Evolutionary conservation across 2,113 vertebrate genomes (phyloP).

Genomic region (Tupaia chinensis): DNA sequence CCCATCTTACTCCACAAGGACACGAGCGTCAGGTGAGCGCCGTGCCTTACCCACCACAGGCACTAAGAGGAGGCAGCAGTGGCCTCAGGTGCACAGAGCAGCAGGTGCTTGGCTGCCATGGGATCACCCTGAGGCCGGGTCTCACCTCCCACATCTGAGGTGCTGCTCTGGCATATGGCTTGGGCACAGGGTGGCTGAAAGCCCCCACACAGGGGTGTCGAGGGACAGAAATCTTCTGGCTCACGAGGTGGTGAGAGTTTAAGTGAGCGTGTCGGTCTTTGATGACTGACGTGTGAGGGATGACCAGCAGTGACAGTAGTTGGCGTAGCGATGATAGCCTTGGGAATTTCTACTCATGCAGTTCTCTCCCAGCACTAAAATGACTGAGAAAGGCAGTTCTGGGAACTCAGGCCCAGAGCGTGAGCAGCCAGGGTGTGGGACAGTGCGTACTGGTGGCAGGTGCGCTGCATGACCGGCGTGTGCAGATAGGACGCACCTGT

Average conservation of each 20-base stretch:
- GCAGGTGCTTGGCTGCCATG: not conserved
- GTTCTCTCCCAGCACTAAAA: not conserved
- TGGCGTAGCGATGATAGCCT: not conserved
- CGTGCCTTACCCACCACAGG: not conserved
- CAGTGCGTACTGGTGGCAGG: not conserved
- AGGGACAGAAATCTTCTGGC: not conserved
- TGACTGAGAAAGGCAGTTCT: too few species aligned
- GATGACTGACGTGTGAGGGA: not conserved
- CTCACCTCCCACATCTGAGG: not conserved
- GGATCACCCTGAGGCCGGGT: not conserved
- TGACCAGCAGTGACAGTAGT: too few species aligned
- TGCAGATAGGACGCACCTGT: not conserved
- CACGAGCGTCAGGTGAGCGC: not conserved
- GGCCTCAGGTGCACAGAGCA: too few species aligned
- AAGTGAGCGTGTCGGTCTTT: not conserved
- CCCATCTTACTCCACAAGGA: not conserved
- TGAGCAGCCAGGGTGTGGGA: too few species aligned
- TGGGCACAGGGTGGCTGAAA: not conserved
- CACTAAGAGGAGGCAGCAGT: not conserved
- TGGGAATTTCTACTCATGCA: not conserved
- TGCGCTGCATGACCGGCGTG: too few species aligned
- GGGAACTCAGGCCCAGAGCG: too few species aligned
- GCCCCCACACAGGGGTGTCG: not conserved
- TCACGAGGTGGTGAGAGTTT: not conserved
- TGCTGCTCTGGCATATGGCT: not conserved